Percentiles rank a stretch among this genome's conserved stretches.
Evolutionary conservation across 2,888 invertebrate species (phyloP).

Genomic region (Drosophila anceps): DNA sequence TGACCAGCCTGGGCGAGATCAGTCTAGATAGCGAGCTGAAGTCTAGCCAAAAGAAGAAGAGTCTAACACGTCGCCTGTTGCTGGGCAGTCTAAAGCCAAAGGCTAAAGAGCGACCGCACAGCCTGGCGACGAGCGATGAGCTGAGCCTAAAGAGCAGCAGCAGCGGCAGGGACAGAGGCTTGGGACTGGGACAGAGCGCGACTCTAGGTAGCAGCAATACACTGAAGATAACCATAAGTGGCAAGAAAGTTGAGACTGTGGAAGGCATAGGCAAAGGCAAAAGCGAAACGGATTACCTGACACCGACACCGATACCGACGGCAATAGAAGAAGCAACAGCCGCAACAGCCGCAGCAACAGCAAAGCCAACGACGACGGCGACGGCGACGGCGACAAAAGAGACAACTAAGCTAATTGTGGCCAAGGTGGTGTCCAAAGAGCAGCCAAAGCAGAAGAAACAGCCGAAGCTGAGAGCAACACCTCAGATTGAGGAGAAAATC

Average conservation of each 20-base stretch:
- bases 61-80: slow-evolving; percentile 79
- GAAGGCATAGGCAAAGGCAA: slow-evolving; percentile 23
- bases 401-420: slow-evolving; percentile 74
- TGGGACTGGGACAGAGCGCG: background rate
- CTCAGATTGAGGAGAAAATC: slow-evolving; percentile 67
- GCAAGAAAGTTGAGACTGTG: slow-evolving; percentile 81
- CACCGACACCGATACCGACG: slow-evolving; percentile 48
- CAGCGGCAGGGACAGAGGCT: slow-evolving; percentile 21
- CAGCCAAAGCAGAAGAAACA: slow-evolving; percentile 49
- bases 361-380: too few species aligned
- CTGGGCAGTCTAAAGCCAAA: slow-evolving; percentile 79
- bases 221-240: slow-evolving; percentile 84
- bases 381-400: slow-evolving; percentile 14
- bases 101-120: slow-evolving; percentile 51
- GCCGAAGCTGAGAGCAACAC: slow-evolving; percentile 39
- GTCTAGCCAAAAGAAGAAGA: slow-evolving; percentile 75
- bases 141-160: slow-evolving; percentile 57
- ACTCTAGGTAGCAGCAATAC: slow-evolving; percentile 52
- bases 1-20: slow-evolving; percentile 35
- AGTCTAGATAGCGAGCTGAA: slow-evolving; percentile 10
- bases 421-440: slow-evolving; percentile 63
- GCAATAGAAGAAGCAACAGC: slow-evolving; percentile 15
- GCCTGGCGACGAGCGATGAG: slow-evolving; percentile 68
- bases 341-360: slow-evolving; percentile 20
- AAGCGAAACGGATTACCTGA: slow-evolving; percentile 77